A percentile compares a stretch with the other conserved stretches of the same genome.
Evolutionary conservation across 37 sponge, comb jelly and placozoan species (phyloP).

Genomic region (Bolinopsis microptera): DNA sequence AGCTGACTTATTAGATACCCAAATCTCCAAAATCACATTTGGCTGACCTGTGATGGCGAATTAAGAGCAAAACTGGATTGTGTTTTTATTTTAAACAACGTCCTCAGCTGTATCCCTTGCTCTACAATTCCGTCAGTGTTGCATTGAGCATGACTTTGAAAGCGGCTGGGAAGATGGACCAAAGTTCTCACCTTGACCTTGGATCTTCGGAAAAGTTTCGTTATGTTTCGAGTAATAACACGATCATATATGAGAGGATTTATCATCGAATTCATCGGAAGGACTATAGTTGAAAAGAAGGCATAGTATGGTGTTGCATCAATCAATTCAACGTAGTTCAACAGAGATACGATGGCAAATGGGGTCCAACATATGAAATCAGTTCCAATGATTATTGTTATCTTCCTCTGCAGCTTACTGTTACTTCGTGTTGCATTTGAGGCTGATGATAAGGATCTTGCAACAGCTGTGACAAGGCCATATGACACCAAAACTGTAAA

Average conservation of each 20-base stretch:
- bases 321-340: not conserved
- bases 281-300: not conserved
- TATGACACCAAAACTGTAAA: not conserved
- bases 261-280: conserved; percentile 18
- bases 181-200: not conserved
- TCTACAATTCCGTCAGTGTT: not conserved
- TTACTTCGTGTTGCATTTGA: not conserved
- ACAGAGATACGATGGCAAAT: not conserved
- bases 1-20: too few species aligned
- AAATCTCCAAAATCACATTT: too few species aligned
- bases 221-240: not conserved
- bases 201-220: not conserved
- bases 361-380: conserved; percentile 26
- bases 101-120: not conserved
- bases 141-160: not conserved
- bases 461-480: not conserved
- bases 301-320: not conserved
- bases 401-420: not conserved
- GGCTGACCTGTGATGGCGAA: too few species aligned
- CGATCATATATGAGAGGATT: conserved; percentile 1
- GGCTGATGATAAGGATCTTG: not conserved
- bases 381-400: not conserved
- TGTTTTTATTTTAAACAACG: not conserved
- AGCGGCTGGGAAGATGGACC: not conserved
- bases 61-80: not conserved